Percentiles rank a stretch among this genome's conserved stretches.
Conservation (phyloP, 2,888 invertebrate species). For the Alloplasta piceator region DNA sequence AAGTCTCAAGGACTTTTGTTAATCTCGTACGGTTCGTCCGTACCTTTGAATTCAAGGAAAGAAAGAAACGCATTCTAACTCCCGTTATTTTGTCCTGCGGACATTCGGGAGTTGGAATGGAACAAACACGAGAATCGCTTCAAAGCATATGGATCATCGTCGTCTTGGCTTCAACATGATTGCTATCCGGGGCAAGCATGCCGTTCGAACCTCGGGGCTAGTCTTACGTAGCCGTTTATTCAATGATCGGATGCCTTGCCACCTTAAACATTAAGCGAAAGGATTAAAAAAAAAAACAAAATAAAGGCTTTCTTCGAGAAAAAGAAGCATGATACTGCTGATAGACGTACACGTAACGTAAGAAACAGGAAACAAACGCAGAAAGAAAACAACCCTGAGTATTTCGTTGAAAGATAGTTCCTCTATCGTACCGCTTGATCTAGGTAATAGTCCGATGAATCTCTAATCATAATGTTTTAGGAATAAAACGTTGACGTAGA, state of each 20-base stretch:
- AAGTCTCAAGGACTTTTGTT: neutral
- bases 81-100: too few species aligned
- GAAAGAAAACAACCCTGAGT: conserved; percentile 11
- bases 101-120: neutral
- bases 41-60: conserved; percentile 3
- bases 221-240: conserved; percentile 46
- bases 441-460: conserved; percentile 39
- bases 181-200: conserved; percentile 51
- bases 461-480: conserved; percentile 56
- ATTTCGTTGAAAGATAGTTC: conserved; percentile 62
- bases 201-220: conserved; percentile 62
- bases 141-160: conserved; percentile 35
- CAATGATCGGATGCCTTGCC: conserved; percentile 50
- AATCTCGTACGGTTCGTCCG: conserved; percentile 4
- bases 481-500: conserved; percentile 19
- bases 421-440: conserved; percentile 64
- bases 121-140: conserved; percentile 42
- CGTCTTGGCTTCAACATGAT: conserved; percentile 44
- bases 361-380: neutral
- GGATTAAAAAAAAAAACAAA: too few species aligned
- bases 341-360: neutral
- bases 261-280: conserved; percentile 37
- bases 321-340: neutral
- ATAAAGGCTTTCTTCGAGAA: conserved; percentile 23
- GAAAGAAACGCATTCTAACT: neutral